Evolutionary conservation across 2,113 vertebrate species (phyloP), one percentile per base, ranked within the genome.

Genomic region (Hystrix brachyura): DNA sequence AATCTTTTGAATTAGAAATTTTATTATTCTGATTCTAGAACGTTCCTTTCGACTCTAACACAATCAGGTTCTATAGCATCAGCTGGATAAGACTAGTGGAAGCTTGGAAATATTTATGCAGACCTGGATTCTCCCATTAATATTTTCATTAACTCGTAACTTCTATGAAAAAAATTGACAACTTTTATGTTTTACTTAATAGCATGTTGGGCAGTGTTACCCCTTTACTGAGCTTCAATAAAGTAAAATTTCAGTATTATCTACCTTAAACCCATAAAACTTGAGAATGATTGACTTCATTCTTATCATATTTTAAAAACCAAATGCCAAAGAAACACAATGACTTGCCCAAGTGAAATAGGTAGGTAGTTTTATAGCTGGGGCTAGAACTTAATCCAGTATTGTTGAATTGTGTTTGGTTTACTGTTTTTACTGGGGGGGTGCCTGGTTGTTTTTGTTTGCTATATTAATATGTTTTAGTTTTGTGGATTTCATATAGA

Each of bases 151-250:
- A 34, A n/a, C 32, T 69, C n/a, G 67, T n/a, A n/a, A n/a, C 17
- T 69, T 55, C 55, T 34, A 55, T 87, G 48, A 67, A 95, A 76
- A 72, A 59, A 55, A 64, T 19, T 38, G n/a, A 21, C 19, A 94
- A 80, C 5, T 78, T 94, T 82, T 60, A 65, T 87, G 29, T 59
- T 94, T 84, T 27, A 94, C 62, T 87, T 95, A 88, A 83, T 55
- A 91, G 83, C 2, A 64, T 17, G 72, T 94, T 43, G 19, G 21
- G 12, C 53, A 91, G 15, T 69, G 27, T 9, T 72, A 65, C 51
- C 32, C 27, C 48, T 71, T 94, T 91, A n/a, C 57, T 94, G 65
- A n/a, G 19, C 60, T 94, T 79, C 76, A 78, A 32, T 83, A 88
- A 62, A 21, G 12, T 60, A 3, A 87, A 89, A 53, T 89, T 6